Percentiles rank a stretch among this genome's conserved stretches.
Evolutionary conservation across 2,797 vertebrate species (phyloP).

Genomic region (Geotrypetes seraphini): DNA sequence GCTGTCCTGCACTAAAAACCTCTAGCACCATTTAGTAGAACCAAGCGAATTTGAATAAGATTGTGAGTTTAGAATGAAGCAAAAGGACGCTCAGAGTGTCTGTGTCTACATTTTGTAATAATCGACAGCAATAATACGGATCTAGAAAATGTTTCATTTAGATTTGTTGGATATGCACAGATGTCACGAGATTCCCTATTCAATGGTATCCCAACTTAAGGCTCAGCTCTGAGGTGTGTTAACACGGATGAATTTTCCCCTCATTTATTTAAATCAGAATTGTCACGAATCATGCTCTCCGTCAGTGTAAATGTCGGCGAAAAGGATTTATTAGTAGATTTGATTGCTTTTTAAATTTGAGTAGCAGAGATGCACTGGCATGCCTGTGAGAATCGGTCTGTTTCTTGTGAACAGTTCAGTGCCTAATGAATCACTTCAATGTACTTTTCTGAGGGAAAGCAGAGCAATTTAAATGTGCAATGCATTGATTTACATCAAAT

Average conservation of each 20-base stretch:
- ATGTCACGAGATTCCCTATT: too few species aligned
- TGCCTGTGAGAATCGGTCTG: constrained; percentile 44
- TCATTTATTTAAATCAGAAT: constrained; percentile 54
- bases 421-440: constrained; percentile 57
- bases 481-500: constrained; percentile 60
- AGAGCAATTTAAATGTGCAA: constrained; percentile 49
- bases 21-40: too few species aligned
- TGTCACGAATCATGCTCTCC: constrained; percentile 47
- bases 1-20: too few species aligned
- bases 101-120: too few species aligned
- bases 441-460: constrained; percentile 56
- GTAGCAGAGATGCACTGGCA: constrained; percentile 43
- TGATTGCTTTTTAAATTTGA: constrained; percentile 66
- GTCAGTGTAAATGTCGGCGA: constrained; percentile 46
- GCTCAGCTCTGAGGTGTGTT: constrained; percentile 18
- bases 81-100: too few species aligned
- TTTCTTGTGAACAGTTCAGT: constrained; percentile 46
- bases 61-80: too few species aligned
- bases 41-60: too few species aligned
- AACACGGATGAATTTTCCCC: constrained; percentile 46
- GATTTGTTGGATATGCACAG: too few species aligned
- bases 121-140: too few species aligned
- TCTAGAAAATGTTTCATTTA: too few species aligned
- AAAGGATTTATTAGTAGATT: constrained; percentile 53
- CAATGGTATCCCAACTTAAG: constrained; percentile 13